phyloP scores from a whole-genome alignment of 1,140 invertebrate species.

The Drosophila quadrilineata region DNA sequence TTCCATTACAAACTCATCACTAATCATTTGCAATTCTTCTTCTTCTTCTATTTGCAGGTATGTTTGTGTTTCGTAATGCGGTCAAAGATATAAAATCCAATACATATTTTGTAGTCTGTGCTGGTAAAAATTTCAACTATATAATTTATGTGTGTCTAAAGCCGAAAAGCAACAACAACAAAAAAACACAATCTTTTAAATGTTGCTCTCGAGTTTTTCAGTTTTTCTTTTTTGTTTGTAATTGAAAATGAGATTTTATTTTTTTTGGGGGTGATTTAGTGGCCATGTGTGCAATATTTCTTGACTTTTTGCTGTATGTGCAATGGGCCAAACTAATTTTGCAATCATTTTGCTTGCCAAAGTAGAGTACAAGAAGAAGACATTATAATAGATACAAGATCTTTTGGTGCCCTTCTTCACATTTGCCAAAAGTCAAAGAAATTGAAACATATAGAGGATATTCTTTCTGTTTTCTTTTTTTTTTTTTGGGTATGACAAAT shows the following conservation, averaged over 20 bases:
- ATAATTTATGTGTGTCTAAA: background rate
- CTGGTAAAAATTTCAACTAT: conserved; percentile 45
- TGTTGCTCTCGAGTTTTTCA: background rate
- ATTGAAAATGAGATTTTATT: conserved; percentile 23
- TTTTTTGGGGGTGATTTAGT: conserved; percentile 23
- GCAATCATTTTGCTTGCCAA: conserved; percentile 50
- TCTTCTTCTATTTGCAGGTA: conserved; percentile 47
- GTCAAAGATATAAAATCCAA: conserved; percentile 36
- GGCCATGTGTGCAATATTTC: conserved; percentile 45
- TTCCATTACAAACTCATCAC: too few species aligned
- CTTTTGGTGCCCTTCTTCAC: too few species aligned
- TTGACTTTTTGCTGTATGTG: conserved; percentile 51
- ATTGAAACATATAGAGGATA: too few species aligned
- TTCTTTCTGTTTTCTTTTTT: too few species aligned
- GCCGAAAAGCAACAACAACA: too few species aligned
- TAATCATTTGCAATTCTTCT: conserved; percentile 3
- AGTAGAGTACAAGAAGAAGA: background rate
- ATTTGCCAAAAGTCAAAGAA: too few species aligned
- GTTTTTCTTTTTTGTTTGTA: conserved; percentile 6
- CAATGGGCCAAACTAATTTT: conserved; percentile 48
- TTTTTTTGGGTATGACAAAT: too few species aligned
- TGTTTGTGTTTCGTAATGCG: conserved; percentile 34
- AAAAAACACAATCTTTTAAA: too few species aligned
- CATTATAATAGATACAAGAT: background rate
- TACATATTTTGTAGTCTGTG: conserved; percentile 37